Evolutionary conservation across 1,140 invertebrate species (phyloP), one percentile per base, ranked within the genome.

Genomic region (Drosophila trapezifrons): DNA sequence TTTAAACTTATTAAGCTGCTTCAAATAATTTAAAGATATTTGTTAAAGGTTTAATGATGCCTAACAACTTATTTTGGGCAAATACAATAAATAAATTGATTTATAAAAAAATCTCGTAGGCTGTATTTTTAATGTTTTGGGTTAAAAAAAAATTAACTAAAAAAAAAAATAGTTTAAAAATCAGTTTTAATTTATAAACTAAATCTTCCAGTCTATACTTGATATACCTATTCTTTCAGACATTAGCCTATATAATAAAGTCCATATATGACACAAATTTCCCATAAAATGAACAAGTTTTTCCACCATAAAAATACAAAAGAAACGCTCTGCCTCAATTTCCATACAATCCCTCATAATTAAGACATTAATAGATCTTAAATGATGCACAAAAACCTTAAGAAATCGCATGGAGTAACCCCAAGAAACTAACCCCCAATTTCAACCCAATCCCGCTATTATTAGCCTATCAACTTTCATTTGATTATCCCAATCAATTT

Each of bases 401-500:
- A 69, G 79, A 74, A 67, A 67, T 51, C 45, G 2, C 2, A 20
- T 52, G 20, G 32, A 20, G 17, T n/a, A 22, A 22, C 32, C 25
- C 7, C 27, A 52, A 27, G 18, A 49, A 29, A 42, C 18, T 54
- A 54, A 54, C 51, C 51, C 51, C 8, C 18, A 42, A 15, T 22
- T 75, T 32, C 45, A 42, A 45, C 6, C 49, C 51, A 60, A 69
- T 58, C 43, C 37, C 27, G 40, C 22, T 46, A 45, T 63, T 67
- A 71, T 62, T 69, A 47, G 70, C 60, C 78, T 74, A 80, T 80
- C 74, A 66, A 56, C 69, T 71, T 70, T 78, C 64, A 86, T 87
- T 86, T 76, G 76, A 86, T 87, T 87, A 89, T 71, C 73, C 45
- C 66, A 52, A 66, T 75, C 69, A 80, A 89, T 71, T 77, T 66